Percentiles rank a stretch among this genome's conserved stretches.
Evolutionary conservation across 2,888 invertebrate species (phyloP).

Genomic region (Mesochorus sp.): DNA sequence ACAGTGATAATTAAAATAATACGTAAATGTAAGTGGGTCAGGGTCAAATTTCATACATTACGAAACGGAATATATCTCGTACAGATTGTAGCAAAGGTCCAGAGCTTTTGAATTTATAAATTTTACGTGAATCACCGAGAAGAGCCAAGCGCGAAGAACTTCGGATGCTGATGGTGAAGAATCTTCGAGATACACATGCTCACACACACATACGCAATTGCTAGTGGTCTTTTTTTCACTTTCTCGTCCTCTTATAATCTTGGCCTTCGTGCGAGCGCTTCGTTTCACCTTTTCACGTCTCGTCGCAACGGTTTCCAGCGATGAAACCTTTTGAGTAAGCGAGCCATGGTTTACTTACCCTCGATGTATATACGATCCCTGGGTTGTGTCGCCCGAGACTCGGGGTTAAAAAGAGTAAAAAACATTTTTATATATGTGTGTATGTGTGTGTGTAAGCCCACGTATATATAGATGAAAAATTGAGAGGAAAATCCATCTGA

Average conservation of each 20-base stretch:
- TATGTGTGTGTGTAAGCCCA: conserved; percentile 3
- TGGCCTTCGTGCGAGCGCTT: conserved; percentile 11
- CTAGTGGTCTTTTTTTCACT: conserved; percentile 1
- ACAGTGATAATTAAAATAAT: no score
- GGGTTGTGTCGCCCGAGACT: neutral
- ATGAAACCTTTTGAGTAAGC: conserved; percentile 52
- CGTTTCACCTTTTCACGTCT: conserved; percentile 56
- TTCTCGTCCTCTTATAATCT: conserved; percentile 11
- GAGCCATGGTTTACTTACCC: conserved; percentile 31
- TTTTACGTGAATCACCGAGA: conserved; percentile 49
- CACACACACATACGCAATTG: neutral
- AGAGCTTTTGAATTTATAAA: conserved; percentile 59
- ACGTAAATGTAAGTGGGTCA: no score
- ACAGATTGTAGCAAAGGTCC: conserved; percentile 13
- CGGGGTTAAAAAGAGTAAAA: conserved; percentile 5
- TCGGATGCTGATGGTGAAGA: conserved; percentile 18
- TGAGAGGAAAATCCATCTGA: conserved; percentile 28
- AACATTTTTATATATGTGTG: neutral
- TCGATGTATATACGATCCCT: conserved; percentile 34
- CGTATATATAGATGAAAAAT: conserved; percentile 26
- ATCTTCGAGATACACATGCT: conserved; percentile 18
- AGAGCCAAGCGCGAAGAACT: conserved; percentile 39
- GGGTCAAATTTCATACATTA: no score
- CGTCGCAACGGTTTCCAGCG: conserved; percentile 38
- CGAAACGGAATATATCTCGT: neutral